Base-by-base conservation (phyloP, 2,113 vertebrate genomes). In the Nibea coibor region DNA sequence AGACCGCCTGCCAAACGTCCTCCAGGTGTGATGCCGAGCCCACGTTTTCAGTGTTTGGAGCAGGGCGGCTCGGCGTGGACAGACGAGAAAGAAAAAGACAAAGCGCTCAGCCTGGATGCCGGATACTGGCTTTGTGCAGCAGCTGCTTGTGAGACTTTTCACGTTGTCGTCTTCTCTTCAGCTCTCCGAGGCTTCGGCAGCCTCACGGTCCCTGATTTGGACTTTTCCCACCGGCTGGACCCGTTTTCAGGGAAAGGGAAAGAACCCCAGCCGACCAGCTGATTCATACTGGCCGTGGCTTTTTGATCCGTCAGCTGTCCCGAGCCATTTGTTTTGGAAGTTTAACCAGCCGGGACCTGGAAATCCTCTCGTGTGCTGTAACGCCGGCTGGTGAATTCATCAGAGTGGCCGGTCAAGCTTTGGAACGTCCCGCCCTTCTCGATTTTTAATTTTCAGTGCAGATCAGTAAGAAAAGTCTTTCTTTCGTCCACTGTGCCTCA, bases 401-500 rank as follows among this genome's bases (percentile, higher is more conserved):
- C 72, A 79, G 71, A 82, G 78, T 69, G 68, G 73, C 61, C 28
- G 82, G 70, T 87, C 51, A 10, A 71, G 59, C 31, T 42, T 59
- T 54, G 61, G 73, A 31, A 51, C 61, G 15, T 57, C 65, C 51
- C 0, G 4, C 28, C 19, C 64, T 72, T 77, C 85, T 66, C 5
- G 1, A 5, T 67, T 59, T 67, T 56, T 2, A 51, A 6, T 81
- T 88, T 80, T 94, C 90, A 93, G 96, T 97, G 95, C 95, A 97
- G 96, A 96, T 89, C 75, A 66, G 92, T 93, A 78, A 93, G 94
- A 95, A 94, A 75, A 74, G 87, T 80, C 72, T 79, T n/a, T 80
- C 74, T 89, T 70, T 74, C 71, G 92, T 94, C 88, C 75, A 87
- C 91, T 65, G 93, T 93, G 92, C 93, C 87, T 90, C 89, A 88